Base-by-base conservation (phyloP, 2,797 vertebrate species). In the Neomorphus geoffroyi region DNA sequence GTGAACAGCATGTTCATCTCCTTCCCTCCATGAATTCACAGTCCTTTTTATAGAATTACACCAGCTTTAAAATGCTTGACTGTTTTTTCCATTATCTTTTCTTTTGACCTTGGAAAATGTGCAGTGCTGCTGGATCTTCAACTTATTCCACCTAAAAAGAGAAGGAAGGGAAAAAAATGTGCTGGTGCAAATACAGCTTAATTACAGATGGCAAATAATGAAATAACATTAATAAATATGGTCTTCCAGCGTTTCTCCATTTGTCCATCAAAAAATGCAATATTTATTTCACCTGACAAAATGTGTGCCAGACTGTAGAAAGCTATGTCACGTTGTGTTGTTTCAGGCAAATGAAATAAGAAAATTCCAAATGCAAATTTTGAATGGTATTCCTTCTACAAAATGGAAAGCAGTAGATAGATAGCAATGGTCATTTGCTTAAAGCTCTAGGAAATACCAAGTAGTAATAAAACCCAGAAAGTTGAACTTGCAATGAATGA, bases 1-100 rank as follows among this genome's bases (percentile, higher is more conserved):
- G 83, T 96, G 95, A 96, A 95, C 88, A 93, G 87, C 51, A 75
- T 95, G 90, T 95, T 95, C 93, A 88, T 97, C 94, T 97, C 92
- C 90, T 95, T 95, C 88, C 45, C 74, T 85, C 88, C 70, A 19
- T 73, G 94, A 94, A 85, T 94, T 94, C 75, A 87, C 56, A 78
- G 57, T 64, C 67, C 60, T 95, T 96, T 95, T 95, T 80, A 91
- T 91, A 90, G 87, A 71, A 81, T 80, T 88, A 80, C 9, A 1
- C 13, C 56, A 64, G 26, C 39, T 91, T 91, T 87, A 85, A 94
- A 92, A 89, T 86, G 21, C 62, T 88, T 86, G 24, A 48, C 62
- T 87, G 58, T 57, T 94, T 95, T 96, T 92, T 72, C 69, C 53
- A 79, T 74, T 94, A 53, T 84, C 81, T 92, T 84, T 43, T 86